Base-by-base conservation (phyloP, 2,113 vertebrate genomes). In the Pagrus major region DNA sequence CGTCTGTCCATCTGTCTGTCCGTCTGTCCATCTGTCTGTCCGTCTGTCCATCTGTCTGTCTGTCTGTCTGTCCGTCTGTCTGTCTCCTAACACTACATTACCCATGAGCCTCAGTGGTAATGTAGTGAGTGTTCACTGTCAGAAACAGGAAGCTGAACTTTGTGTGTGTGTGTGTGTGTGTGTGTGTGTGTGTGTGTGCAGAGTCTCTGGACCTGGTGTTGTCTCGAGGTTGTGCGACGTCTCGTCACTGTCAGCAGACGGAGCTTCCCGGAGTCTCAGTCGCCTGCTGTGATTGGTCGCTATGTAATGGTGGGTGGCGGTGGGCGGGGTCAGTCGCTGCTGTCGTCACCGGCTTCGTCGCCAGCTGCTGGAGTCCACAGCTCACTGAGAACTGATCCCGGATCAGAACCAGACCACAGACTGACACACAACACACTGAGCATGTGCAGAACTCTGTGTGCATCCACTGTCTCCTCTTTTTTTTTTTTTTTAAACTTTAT, bases 211-310 rank as follows among this genome's bases (percentile, higher is more conserved):
- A 66, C 61, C 49, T 76, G 72, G 72, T 76, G 15, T 11, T 76
- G 49, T 55, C 72, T 25, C 60, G 27, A 2, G 72, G 72, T 1
- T 76, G 72, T 25, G 72, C 60, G 0, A 55, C 72, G 3, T 76
- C 72, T 66, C 72, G 72, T 55, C 72, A 76, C 61, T 76, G 72
- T 56, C 61, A 76, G 27, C 60, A 76, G 61, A 23, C 3, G 3
- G 61, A 76, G 27, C 72, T 76, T 55, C 72, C 61, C 20, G 72
- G 72, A 23, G 37, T 76, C 2, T 65, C 27, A 2, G 27, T 76
- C 6, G 2, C 39, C 7, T 76, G 72, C 72, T 76, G 72, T 66
- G 60, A 66, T 65, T 46, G 61, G 61, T 21, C 37, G 27, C 61
- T 76, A 39, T 76, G 72, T 66, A 76, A 75, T 12, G 20, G 25